Base-by-base conservation (phyloP, 2,888 invertebrate genomes). In the Parnassius mnemosyne region DNA sequence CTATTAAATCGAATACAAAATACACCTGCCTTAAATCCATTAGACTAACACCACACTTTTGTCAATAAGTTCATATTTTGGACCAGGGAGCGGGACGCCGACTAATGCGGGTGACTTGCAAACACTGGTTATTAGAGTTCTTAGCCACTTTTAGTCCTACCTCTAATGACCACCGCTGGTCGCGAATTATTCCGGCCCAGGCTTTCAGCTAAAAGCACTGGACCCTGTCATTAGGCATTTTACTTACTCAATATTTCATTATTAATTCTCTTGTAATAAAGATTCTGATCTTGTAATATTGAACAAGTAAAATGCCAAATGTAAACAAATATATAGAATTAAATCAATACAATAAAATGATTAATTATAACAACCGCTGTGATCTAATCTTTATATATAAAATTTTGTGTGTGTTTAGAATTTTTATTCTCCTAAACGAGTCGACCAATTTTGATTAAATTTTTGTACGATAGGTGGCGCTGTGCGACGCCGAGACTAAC, bases 61-160 rank as follows among this genome's bases (percentile, higher is more conserved):
- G 10, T 20, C 12, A 12, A 16, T n/a, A 47, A 53, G 47, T 46
- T 46, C 3, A 51, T 42, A 54, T 63, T 60, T 80, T 78, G 67
- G 12, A 59, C 77, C 83, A 76, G 69, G 44, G 20, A 11, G 56
- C 63, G 65, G 11, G 53, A 66, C 73, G 70, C 71, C 69, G 71
- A 65, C 76, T 83, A 84, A 83, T 83, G 84, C 85, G 86, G 80
- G 87, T 86, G 87, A 87, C 87, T 86, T 86, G 87, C 86, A 83
- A 77, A 79, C 74, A 52, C 49, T 54, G 63, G 68, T 68, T 72
- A 73, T 69, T 72, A 70, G 66, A 61, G 68, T 61, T 63, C 53
- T 20, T 49, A 60, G 65, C 66, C 71, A 69, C 71, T 69, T 67
- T 61, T 63, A 64, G 59, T 54, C 50, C 58, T 53, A 56, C 68